Percentiles rank a stretch among this genome's conserved stretches.
phyloP scores from a whole-genome alignment of 1,140 invertebrate genomes.

The Heterodera schachtii region DNA sequence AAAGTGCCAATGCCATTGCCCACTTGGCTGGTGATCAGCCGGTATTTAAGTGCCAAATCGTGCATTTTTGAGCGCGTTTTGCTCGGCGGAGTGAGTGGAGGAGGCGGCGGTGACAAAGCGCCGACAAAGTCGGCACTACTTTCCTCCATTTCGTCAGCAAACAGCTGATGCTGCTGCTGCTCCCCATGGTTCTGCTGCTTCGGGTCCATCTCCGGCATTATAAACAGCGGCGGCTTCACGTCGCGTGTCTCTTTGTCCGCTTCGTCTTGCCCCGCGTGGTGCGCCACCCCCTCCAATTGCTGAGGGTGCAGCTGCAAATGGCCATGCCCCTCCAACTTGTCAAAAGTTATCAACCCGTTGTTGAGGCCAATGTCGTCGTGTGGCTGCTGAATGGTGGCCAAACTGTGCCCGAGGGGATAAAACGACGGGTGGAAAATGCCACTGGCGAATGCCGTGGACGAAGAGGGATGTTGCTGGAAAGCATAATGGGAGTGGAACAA shows the following conservation, averaged over 20 bases:
- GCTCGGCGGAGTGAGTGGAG: constrained; percentile 33
- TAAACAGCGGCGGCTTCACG: not conserved
- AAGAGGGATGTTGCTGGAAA: not conserved
- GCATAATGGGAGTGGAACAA: not conserved
- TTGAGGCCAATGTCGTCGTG: not conserved
- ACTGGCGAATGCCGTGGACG: not conserved
- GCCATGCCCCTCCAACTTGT: constrained; percentile 2
- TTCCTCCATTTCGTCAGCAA: not conserved
- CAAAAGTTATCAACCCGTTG: not conserved
- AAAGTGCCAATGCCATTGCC: not conserved
- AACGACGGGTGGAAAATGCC: constrained; percentile 6
- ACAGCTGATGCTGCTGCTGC: constrained; percentile 2
- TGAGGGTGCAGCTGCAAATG: constrained; percentile 9
- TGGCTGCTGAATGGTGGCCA: not conserved
- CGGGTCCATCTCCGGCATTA: not conserved
- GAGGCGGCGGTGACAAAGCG: constrained; percentile 15
- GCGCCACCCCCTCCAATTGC: not conserved
- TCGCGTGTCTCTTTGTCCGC: not conserved
- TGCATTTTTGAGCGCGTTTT: constrained; percentile 64
- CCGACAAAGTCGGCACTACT: not conserved
- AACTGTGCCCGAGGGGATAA: constrained; percentile 5
- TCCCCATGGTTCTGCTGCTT: not conserved
- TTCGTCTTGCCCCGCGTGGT: not conserved
- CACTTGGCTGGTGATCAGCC: constrained; percentile 65
- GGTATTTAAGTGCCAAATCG: constrained; percentile 63